Percentiles rank a stretch among this genome's conserved stretches.
These are phyloP conservation scores for Acomys russatus DNA, from an alignment of 2,797 vertebrate genomes.

Conservation along the genomic window DNA sequence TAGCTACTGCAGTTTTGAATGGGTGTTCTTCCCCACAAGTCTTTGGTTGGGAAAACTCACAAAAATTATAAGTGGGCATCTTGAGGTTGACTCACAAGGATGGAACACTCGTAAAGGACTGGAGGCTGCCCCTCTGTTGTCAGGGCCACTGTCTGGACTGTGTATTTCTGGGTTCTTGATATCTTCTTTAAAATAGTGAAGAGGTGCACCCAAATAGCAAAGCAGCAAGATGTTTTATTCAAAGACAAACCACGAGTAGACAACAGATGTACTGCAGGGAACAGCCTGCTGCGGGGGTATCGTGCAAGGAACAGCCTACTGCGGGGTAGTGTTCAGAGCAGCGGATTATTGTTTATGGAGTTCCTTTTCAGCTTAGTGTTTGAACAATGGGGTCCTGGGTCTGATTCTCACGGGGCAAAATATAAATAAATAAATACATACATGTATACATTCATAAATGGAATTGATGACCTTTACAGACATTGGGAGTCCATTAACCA, in stretches of 20 bases:
- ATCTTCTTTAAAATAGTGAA: background rate
- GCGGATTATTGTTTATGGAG: background rate
- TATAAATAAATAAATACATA: background rate
- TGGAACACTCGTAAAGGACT: background rate
- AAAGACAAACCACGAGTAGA: background rate
- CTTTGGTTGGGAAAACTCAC: background rate
- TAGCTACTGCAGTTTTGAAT: background rate
- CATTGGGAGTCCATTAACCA: background rate
- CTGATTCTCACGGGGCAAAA: too few relatives aligned
- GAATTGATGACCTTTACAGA: background rate
- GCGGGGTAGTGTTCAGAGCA: background rate
- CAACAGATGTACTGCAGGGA: background rate
- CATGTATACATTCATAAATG: background rate
- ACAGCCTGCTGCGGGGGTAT: background rate
- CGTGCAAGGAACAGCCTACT: background rate
- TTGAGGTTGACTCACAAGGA: background rate
- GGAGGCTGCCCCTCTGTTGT: background rate
- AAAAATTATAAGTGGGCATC: background rate
- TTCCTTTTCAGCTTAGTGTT: background rate
- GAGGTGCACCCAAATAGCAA: background rate
- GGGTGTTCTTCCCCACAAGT: background rate
- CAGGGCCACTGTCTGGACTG: background rate
- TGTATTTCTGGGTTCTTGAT: background rate
- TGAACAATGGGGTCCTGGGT: background rate
- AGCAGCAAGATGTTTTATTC: background rate